Evolutionary conservation across 2,888 invertebrate species (phyloP).

Genomic region (Pollenia angustigena): DNA sequence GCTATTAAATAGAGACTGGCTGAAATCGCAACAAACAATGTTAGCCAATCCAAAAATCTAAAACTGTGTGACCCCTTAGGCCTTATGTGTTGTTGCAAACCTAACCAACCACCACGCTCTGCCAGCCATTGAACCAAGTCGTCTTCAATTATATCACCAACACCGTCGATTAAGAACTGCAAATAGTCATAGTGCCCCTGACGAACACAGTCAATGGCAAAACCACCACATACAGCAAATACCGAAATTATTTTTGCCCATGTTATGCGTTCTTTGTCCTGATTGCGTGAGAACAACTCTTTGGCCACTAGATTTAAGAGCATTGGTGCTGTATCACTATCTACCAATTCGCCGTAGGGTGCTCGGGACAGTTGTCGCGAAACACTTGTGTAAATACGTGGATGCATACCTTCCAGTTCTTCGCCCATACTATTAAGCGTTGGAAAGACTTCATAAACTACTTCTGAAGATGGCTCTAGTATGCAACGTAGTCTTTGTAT

Average conservation of each 20-base stretch:
- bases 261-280: constrained; percentile 84
- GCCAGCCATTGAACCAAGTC: constrained; percentile 90
- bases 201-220: constrained; percentile 92
- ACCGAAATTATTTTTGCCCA: constrained; percentile 93
- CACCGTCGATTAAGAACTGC: constrained; percentile 90
- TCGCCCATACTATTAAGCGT: constrained; percentile 87
- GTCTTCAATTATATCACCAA: constrained; percentile 89
- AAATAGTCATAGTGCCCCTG: constrained; percentile 91
- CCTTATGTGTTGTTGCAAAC: constrained; percentile 82
- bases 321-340: constrained; percentile 85
- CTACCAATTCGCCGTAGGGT: constrained; percentile 86
- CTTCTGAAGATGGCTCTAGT: constrained; percentile 85
- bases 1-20: constrained; percentile 82
- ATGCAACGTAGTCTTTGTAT: constrained; percentile 88
- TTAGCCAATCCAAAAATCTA: constrained; percentile 82
- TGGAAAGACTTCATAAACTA: constrained; percentile 87
- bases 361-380: constrained; percentile 89
- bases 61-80: constrained; percentile 79
- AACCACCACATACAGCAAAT: constrained; percentile 92
- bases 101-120: constrained; percentile 92
- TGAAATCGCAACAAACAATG: constrained; percentile 82
- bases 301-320: constrained; percentile 89
- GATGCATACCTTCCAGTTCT: constrained; percentile 91
- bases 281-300: constrained; percentile 88
- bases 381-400: constrained; percentile 89